Evolutionary conservation across 2,113 vertebrate genomes (phyloP).

Genomic region (Cryptomyrus ogoouensis): DNA sequence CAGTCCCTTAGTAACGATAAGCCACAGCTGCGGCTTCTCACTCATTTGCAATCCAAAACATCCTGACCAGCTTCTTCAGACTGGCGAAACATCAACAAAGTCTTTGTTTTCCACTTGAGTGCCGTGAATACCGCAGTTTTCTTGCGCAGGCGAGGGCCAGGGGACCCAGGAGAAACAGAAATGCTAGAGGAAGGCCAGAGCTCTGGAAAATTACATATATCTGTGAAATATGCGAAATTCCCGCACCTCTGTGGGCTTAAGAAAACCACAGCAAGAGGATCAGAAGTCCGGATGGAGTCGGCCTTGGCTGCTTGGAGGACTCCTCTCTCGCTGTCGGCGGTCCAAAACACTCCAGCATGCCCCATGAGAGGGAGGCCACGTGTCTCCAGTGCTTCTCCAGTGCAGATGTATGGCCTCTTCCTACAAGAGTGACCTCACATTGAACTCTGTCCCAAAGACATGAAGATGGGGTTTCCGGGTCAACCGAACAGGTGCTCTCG

Average conservation of each 20-base stretch:
- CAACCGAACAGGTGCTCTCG: background rate
- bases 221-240: constrained; percentile 13
- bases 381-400: background rate
- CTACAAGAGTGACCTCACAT: background rate
- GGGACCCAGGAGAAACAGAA: background rate
- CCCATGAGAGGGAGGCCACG: background rate
- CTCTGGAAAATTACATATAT: constrained; percentile 8
- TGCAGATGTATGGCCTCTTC: background rate
- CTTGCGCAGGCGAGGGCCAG: background rate
- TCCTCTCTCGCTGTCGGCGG: background rate
- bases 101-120: constrained; percentile 5
- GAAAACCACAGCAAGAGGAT: constrained; percentile 10
- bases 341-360: background rate
- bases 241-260: background rate
- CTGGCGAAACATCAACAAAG: background rate
- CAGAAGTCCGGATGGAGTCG: background rate
- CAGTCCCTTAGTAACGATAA: background rate
- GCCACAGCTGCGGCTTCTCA: background rate
- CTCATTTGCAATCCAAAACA: constrained; percentile 1
- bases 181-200: background rate
- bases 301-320: background rate
- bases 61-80: constrained; percentile 5
- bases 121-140: background rate
- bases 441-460: background rate
- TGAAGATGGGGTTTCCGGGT: constrained; percentile 7